phyloP scores from a whole-genome alignment of 2,113 vertebrate species.

The Paracanthobrama guichenoti region DNA sequence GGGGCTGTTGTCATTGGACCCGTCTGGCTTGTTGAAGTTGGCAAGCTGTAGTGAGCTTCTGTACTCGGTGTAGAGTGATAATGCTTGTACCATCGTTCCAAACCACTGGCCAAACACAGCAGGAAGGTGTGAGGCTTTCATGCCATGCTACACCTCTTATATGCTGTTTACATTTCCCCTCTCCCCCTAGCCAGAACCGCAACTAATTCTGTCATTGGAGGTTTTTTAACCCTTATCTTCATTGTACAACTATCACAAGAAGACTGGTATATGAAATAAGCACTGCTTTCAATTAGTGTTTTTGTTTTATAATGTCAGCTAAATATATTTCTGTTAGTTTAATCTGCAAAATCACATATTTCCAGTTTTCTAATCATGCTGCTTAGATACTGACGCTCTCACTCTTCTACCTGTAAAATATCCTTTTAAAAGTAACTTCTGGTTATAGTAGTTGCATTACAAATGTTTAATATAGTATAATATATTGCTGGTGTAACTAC shows the following conservation, averaged over 20 bases:
- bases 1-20: constrained; percentile 59
- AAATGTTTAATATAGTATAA: not conserved
- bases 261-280: not conserved
- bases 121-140: constrained; percentile 58
- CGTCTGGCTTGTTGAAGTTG: constrained; percentile 53
- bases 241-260: constrained; percentile 1
- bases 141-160: constrained; percentile 48
- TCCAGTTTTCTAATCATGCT: not conserved
- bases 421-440: not conserved
- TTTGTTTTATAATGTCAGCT: not conserved
- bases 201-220: constrained; percentile 61
- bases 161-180: constrained; percentile 60
- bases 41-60: constrained; percentile 48
- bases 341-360: not conserved
- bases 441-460: not conserved
- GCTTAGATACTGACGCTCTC: not conserved
- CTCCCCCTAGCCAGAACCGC: constrained; percentile 53
- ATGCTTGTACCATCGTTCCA: constrained; percentile 57
- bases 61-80: constrained; percentile 37
- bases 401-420: not conserved
- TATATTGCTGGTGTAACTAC: not conserved
- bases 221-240: constrained; percentile 59
- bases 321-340: not conserved
- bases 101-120: constrained; percentile 61
- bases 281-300: not conserved